A percentile compares a stretch with the other conserved stretches of the same genome.
Conservation (phyloP, 1,140 invertebrate species). For the Lucilia cuprina region DNA sequence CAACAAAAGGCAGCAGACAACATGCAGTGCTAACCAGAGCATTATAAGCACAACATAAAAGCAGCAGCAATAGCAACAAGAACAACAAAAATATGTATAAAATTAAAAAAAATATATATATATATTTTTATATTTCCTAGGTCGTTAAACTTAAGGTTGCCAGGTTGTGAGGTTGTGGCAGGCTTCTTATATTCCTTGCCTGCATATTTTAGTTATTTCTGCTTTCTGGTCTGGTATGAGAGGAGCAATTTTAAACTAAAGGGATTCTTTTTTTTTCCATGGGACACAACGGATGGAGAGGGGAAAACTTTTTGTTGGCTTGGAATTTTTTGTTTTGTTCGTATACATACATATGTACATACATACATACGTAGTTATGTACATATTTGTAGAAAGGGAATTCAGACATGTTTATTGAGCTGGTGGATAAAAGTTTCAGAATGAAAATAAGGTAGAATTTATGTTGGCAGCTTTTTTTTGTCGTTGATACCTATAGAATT, state of each 20-base stretch:
- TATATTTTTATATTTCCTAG: constrained; percentile 13
- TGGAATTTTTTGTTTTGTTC: neutral
- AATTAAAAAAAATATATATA: neutral
- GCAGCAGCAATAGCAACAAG: neutral
- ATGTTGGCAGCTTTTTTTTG: neutral
- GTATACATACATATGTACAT: too few relatives aligned
- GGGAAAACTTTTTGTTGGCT: neutral
- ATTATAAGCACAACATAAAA: neutral
- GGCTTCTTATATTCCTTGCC: neutral
- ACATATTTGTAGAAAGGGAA: neutral
- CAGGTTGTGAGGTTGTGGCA: constrained; percentile 24
- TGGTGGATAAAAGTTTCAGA: neutral
- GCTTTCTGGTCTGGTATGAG: neutral
- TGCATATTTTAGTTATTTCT: neutral
- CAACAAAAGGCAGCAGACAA: neutral
- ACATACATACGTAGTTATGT: too few relatives aligned
- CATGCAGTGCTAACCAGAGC: neutral
- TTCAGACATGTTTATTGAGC: constrained; percentile 14
- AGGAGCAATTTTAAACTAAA: neutral
- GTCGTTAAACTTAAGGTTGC: constrained; percentile 29
- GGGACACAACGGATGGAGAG: neutral
- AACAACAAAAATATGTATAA: neutral
- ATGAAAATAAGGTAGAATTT: neutral
- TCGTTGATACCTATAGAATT: neutral
- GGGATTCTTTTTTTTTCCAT: neutral